phyloP scores from a whole-genome alignment of 1,140 invertebrate species.

The Oncopodura yosiiana region DNA sequence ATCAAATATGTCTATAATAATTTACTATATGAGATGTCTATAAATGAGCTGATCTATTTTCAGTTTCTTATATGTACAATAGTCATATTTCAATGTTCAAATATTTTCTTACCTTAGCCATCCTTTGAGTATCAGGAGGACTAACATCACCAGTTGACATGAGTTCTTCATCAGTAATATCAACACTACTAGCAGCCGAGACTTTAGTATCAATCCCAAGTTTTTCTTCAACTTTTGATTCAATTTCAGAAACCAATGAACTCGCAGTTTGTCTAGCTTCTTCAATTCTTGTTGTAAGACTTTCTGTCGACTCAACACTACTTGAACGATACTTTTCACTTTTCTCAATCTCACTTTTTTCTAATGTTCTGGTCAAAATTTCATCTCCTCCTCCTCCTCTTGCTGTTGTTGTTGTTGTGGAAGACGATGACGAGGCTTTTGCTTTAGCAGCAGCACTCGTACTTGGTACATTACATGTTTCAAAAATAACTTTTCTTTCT shows the following conservation, averaged over 20 bases:
- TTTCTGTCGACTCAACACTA: background rate
- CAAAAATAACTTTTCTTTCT: conserved; percentile 40
- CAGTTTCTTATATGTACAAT: too few species aligned
- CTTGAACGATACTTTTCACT: conserved; percentile 14
- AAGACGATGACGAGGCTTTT: too few species aligned
- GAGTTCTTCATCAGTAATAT: conserved; percentile 59
- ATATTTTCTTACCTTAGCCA: conserved; percentile 19
- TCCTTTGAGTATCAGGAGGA: conserved; percentile 49
- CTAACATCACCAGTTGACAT: conserved; percentile 55
- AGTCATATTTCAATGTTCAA: too few species aligned
- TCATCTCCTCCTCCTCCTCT: background rate
- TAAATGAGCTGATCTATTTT: too few species aligned
- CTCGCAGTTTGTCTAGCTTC: conserved; percentile 17
- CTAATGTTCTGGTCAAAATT: background rate
- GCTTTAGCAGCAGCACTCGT: background rate
- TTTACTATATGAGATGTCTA: too few species aligned
- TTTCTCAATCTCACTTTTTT: conserved; percentile 24
- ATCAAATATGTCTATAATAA: too few species aligned
- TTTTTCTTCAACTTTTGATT: conserved; percentile 22
- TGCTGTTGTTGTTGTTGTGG: conserved; percentile 13
- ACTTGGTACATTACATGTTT: background rate
- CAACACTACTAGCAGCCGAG: conserved; percentile 51
- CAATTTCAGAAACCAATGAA: conserved; percentile 18
- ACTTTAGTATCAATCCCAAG: background rate
- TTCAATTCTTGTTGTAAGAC: conserved; percentile 16